A percentile compares a stretch with the other conserved stretches of the same genome.
Evolutionary conservation across 1,140 invertebrate genomes (phyloP).

Genomic region (Aphelenchoides besseyi): DNA sequence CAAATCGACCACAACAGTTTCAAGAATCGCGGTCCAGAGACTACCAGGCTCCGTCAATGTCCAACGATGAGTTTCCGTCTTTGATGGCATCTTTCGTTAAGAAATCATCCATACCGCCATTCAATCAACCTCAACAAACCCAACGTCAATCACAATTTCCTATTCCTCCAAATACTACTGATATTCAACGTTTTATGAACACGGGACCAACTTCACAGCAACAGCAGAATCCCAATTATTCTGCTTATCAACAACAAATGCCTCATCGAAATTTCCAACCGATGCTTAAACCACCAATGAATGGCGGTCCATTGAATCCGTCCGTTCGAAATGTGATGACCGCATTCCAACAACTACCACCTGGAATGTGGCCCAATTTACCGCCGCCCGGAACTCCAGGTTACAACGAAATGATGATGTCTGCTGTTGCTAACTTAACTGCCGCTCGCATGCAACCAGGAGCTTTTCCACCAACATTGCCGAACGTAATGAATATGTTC

Average conservation of each 20-base stretch:
- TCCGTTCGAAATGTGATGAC: background rate
- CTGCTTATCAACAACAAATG: background rate
- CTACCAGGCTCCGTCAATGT: background rate
- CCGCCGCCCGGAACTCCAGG: background rate
- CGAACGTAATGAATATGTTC: slow-evolving; percentile 10
- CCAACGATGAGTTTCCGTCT: background rate
- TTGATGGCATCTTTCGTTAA: background rate
- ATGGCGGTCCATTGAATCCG: background rate
- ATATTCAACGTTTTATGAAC: background rate
- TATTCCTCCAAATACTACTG: background rate
- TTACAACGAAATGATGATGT: background rate
- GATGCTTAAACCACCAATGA: background rate
- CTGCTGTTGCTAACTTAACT: background rate
- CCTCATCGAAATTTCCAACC: background rate
- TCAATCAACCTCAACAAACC: background rate
- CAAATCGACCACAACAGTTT: no score
- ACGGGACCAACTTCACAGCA: no score
- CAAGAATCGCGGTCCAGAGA: background rate
- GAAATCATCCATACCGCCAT: background rate
- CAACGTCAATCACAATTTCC: no score
- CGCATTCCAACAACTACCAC: slow-evolving; percentile 5
- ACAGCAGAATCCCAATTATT: background rate
- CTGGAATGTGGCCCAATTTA: background rate
- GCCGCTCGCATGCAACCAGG: background rate
- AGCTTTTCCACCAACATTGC: background rate